Percentiles rank a stretch among this genome's conserved stretches.
These are phyloP conservation scores for Megastigmus dorsalis DNA, from an alignment of 2,888 invertebrate species.

Conservation along the genomic window DNA sequence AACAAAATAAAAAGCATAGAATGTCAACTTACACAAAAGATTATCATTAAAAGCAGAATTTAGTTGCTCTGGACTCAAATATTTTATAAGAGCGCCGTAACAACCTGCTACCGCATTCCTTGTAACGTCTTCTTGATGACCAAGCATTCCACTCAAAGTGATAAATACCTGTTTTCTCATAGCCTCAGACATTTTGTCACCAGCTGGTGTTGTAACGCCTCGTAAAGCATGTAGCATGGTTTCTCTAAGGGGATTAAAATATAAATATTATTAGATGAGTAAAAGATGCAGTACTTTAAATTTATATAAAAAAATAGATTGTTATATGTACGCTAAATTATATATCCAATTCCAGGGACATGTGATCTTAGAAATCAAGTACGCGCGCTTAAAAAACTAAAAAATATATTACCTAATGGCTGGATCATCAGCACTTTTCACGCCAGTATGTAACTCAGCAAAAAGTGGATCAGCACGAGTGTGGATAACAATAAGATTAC, in stretches of 20 bases:
- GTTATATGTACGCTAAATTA: too few species aligned
- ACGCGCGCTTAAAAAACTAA: not conserved
- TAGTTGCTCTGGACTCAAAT: conserved; percentile 85
- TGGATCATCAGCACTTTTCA: conserved; percentile 89
- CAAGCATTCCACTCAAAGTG: conserved; percentile 82
- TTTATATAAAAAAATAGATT: too few species aligned
- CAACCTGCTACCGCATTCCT: conserved; percentile 91
- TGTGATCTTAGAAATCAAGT: too few species aligned
- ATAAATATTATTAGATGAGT: not conserved
- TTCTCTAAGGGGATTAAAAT: conserved; percentile 78
- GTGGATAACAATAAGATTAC: conserved; percentile 93
- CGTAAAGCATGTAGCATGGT: conserved; percentile 94
- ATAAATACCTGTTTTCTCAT: conserved; percentile 84
- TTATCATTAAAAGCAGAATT: conserved; percentile 84
- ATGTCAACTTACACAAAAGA: conserved; percentile 79
- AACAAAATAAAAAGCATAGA: not conserved
- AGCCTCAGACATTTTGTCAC: conserved; percentile 90
- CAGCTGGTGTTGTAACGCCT: conserved; percentile 88
- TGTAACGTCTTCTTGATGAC: conserved; percentile 86
- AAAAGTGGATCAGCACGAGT: conserved; percentile 96
- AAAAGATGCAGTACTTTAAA: too few species aligned
- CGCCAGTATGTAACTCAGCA: conserved; percentile 90
- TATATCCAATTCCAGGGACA: too few species aligned
- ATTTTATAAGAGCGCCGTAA: conserved; percentile 88
- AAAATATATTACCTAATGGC: conserved; percentile 78